phyloP scores from a whole-genome alignment of 2,113 vertebrate species.

The Promerops cafer region DNA sequence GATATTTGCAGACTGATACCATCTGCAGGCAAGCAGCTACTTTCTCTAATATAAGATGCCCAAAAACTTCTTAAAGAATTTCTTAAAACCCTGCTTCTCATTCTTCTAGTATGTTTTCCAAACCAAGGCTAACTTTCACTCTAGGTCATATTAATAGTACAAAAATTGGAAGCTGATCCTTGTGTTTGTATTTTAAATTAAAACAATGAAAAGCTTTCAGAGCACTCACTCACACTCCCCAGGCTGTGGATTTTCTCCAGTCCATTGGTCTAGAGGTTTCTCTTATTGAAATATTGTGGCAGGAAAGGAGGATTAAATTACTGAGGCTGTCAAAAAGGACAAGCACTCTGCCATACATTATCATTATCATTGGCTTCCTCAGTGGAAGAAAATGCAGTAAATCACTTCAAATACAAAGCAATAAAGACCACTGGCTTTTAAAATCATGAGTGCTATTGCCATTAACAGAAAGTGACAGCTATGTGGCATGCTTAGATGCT shows the following conservation, averaged over 20 bases:
- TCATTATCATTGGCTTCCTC: slow-evolving; percentile 79
- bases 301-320: slow-evolving; percentile 81
- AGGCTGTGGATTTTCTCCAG: slow-evolving; percentile 40
- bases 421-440: slow-evolving; percentile 70
- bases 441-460: slow-evolving; percentile 79
- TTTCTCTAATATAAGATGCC: neutral
- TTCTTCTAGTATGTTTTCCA: neutral
- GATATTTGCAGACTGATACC: neutral
- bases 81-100: neutral
- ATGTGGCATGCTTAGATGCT: slow-evolving; percentile 68
- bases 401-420: slow-evolving; percentile 76
- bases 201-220: neutral
- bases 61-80: neutral
- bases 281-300: slow-evolving; percentile 58
- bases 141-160: neutral
- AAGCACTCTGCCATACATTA: slow-evolving; percentile 76
- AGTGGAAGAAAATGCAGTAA: slow-evolving; percentile 79
- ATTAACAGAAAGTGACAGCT: slow-evolving; percentile 81
- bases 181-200: slow-evolving; percentile 1
- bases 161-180: neutral
- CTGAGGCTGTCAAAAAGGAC: slow-evolving; percentile 80
- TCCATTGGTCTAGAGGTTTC: slow-evolving; percentile 36
- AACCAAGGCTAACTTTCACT: neutral
- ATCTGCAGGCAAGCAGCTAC: neutral
- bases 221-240: neutral